These are phyloP conservation scores for Bujurquina vittata DNA, from an alignment of 2,113 vertebrate species.

Conservation along the genomic window DNA sequence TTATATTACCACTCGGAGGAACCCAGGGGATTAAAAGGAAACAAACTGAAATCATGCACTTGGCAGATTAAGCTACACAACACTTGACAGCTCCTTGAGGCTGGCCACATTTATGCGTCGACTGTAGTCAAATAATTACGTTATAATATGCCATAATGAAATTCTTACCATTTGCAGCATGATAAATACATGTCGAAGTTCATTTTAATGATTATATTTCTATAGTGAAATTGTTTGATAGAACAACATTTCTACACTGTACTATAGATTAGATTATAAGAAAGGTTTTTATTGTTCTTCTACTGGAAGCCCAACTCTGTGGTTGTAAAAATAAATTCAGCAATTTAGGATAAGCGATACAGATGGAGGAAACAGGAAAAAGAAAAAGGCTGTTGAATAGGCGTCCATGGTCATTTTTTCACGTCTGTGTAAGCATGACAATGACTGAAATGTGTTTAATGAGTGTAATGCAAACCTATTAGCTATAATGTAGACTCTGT, in stretches of 20 bases:
- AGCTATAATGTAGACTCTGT: slow-evolving; percentile 17
- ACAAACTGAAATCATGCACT: background rate
- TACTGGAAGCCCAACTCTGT: background rate
- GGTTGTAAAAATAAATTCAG: background rate
- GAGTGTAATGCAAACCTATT: background rate
- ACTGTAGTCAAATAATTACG: background rate
- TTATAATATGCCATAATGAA: background rate
- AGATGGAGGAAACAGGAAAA: background rate
- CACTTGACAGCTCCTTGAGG: background rate
- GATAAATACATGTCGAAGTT: fast-evolving
- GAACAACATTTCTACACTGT: fast-evolving
- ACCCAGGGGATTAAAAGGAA: background rate
- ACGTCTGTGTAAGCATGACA: background rate
- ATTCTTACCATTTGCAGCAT: background rate
- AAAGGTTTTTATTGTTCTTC: background rate
- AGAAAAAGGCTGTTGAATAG: too few relatives aligned
- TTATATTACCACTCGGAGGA: background rate
- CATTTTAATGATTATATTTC: background rate
- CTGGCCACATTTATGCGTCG: background rate
- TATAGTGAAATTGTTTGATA: background rate
- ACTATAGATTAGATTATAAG: too few relatives aligned
- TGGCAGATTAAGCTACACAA: background rate
- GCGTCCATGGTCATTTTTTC: background rate
- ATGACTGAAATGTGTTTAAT: background rate
- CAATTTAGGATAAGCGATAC: background rate